Conservation (phyloP, 2,113 vertebrate species). For the Delphinapterus leucas region DNA sequence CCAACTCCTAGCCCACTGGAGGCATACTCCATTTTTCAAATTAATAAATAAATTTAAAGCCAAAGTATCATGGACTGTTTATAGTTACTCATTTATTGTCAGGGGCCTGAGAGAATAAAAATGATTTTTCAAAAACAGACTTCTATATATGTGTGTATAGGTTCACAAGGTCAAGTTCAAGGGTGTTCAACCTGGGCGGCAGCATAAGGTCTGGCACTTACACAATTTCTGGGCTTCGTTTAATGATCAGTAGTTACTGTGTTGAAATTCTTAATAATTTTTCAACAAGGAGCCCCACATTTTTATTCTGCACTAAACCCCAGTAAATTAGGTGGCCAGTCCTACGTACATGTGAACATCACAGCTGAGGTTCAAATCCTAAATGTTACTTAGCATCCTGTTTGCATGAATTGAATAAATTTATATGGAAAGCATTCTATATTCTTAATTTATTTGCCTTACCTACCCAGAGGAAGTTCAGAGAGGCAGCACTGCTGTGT, state of each 20-base stretch:
- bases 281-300: not conserved
- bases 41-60: not conserved
- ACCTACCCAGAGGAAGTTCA: not conserved
- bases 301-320: not conserved
- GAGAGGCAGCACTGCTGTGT: too few relatives aligned
- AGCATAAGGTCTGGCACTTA: not conserved
- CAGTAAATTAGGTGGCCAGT: not conserved
- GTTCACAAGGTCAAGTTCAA: not conserved
- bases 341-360: not conserved
- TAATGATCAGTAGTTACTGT: not conserved
- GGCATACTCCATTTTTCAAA: not conserved
- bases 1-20: accelerated
- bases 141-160: not conserved
- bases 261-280: not conserved
- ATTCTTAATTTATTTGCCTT: not conserved
- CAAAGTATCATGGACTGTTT: not conserved
- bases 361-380: not conserved
- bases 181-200: accelerated
- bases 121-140: not conserved
- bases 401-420: not conserved
- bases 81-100: not conserved
- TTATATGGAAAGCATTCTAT: not conserved
- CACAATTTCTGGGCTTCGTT: accelerated
- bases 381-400: not conserved
- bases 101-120: not conserved